These are phyloP conservation scores for Deilephila elpenor DNA, from an alignment of 2,888 invertebrate genomes.

Conservation along the genomic window DNA sequence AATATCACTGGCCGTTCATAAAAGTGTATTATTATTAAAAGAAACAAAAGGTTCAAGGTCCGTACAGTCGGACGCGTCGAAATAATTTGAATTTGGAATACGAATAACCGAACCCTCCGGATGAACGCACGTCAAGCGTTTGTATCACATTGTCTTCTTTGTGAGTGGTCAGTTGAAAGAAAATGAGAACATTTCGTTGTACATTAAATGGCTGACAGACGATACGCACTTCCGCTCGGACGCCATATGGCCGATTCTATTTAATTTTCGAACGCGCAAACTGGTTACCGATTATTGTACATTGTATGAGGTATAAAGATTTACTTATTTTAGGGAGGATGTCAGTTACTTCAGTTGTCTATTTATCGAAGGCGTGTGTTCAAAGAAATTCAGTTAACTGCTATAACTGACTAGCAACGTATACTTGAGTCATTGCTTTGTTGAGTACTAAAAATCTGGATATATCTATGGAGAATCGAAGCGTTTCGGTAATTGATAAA, in stretches of 20 bases:
- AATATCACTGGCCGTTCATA: constrained; percentile 10
- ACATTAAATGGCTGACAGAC: constrained; percentile 80
- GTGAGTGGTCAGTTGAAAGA: constrained; percentile 80
- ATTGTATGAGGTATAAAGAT: constrained; percentile 15
- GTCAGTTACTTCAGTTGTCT: constrained; percentile 6
- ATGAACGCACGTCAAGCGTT: constrained; percentile 68
- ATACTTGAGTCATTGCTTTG: too few relatives aligned
- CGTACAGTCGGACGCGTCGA: constrained; percentile 33
- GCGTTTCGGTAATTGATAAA: too few relatives aligned
- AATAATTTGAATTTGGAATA: constrained; percentile 56
- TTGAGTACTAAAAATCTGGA: too few relatives aligned
- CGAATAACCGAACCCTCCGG: constrained; percentile 64
- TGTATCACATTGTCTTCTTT: constrained; percentile 77
- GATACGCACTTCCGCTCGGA: constrained; percentile 80
- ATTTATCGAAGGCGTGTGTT: background rate
- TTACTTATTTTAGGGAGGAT: constrained; percentile 18
- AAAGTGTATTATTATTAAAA: constrained; percentile 20
- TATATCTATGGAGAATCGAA: too few relatives aligned
- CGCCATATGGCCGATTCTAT: constrained; percentile 75
- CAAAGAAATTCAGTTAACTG: background rate
- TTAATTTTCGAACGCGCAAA: constrained; percentile 53
- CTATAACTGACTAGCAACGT: background rate
- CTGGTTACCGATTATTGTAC: constrained; percentile 54
- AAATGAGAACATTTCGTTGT: constrained; percentile 78
- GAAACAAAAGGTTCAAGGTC: constrained; percentile 24